Evolutionary conservation across 64 coral and sea anemone species (phyloP).

Genomic region (Orbicella faveolata): DNA sequence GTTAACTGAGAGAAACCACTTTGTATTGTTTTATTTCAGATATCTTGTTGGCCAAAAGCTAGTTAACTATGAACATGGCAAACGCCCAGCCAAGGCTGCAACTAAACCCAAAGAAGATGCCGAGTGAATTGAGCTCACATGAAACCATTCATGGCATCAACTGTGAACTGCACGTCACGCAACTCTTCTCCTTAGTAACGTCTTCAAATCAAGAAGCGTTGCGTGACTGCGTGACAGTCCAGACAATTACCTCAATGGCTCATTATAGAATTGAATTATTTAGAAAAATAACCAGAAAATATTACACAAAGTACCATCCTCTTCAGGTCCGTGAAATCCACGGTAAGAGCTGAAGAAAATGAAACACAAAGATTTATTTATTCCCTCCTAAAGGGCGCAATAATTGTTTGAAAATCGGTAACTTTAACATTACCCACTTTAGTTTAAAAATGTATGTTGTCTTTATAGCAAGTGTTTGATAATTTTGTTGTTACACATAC

Average conservation of each 20-base stretch:
- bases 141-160: not conserved
- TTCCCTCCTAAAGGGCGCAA: too few relatives aligned
- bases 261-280: too few relatives aligned
- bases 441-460: too few relatives aligned
- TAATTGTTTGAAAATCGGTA: too few relatives aligned
- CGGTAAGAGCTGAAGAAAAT: too few relatives aligned
- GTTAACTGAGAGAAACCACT: too few relatives aligned
- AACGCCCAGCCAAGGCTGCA: constrained; percentile 11
- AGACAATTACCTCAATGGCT: not conserved
- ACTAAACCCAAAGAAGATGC: constrained; percentile 11
- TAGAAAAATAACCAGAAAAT: too few relatives aligned
- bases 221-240: not conserved
- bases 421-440: too few relatives aligned
- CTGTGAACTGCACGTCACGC: not conserved
- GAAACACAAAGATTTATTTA: too few relatives aligned
- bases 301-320: too few relatives aligned
- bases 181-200: not conserved
- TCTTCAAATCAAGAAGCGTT: not conserved
- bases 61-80: constrained; percentile 90
- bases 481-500: not conserved
- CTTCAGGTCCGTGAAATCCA: too few relatives aligned
- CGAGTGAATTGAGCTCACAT: not conserved
- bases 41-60: constrained; percentile 91
- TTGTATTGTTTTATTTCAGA: constrained; percentile 37
- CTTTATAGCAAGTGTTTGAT: not conserved